Evolutionary conservation across 2,888 invertebrate species (phyloP).

Genomic region (Amphipoea oculea): DNA sequence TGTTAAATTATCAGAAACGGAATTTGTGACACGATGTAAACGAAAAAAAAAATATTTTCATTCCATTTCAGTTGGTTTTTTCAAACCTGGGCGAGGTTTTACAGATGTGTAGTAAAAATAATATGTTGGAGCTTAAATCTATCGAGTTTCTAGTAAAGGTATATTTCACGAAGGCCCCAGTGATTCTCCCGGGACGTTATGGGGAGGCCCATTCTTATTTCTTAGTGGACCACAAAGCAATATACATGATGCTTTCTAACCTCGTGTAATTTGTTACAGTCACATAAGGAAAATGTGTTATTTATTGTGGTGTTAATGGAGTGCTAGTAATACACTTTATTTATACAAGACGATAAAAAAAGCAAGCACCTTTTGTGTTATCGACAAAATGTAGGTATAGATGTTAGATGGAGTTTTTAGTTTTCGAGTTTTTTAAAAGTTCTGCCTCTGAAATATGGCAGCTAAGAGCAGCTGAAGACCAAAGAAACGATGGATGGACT

Average conservation of each 20-base stretch:
- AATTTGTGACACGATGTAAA: not conserved
- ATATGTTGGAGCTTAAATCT: conserved; percentile 12
- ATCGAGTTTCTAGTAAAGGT: conserved; percentile 45
- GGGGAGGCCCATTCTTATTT: conserved; percentile 54
- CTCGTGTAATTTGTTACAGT: conserved; percentile 54
- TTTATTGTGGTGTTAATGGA: conserved; percentile 55
- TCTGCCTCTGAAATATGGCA: not conserved
- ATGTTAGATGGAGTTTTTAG: not conserved
- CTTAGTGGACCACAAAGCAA: conserved; percentile 51
- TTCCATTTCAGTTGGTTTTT: not conserved
- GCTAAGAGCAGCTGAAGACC: not conserved
- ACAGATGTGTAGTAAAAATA: conserved; percentile 17
- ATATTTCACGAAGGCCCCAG: conserved; percentile 46
- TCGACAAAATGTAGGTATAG: not conserved
- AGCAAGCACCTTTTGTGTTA: not conserved
- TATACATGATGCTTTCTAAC: conserved; percentile 52
- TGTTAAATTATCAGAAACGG: conserved; percentile 11
- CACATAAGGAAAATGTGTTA: conserved; percentile 48
- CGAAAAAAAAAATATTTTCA: not conserved
- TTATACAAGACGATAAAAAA: conserved; percentile 33
- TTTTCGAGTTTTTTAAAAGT: not conserved
- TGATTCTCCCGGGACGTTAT: conserved; percentile 43
- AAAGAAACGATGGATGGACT: not conserved
- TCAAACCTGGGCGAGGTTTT: not conserved
- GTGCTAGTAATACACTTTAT: conserved; percentile 47